Percentiles rank a stretch among this genome's conserved stretches.
phyloP scores from a whole-genome alignment of 2,888 invertebrate species.

The Spilosoma lubricipeda region DNA sequence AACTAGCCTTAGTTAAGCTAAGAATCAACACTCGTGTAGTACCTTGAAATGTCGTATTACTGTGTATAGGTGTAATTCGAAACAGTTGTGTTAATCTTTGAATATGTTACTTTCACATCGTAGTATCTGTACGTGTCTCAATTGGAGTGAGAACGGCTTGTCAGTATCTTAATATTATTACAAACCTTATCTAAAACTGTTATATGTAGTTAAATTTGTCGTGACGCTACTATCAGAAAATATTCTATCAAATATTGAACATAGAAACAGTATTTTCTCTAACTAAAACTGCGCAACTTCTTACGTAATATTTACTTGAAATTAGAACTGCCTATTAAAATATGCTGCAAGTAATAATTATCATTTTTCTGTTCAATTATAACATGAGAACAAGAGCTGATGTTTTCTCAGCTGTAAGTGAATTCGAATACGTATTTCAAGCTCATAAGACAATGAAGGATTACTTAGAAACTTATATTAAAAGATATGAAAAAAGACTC shows the following conservation, averaged over 20 bases:
- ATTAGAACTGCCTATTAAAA: neutral
- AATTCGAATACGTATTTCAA: conserved; percentile 93
- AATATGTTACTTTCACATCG: neutral
- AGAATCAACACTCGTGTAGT: neutral
- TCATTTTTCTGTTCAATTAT: neutral
- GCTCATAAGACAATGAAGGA: conserved; percentile 95
- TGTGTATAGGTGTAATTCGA: neutral
- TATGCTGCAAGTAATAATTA: neutral
- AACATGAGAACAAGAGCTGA: neutral
- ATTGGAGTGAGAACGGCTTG: neutral
- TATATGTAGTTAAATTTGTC: too few relatives aligned
- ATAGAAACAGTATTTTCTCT: neutral
- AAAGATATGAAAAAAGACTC: conserved; percentile 93
- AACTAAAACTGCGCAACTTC: neutral
- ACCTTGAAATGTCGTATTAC: neutral
- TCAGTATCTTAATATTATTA: neutral
- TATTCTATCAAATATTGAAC: neutral
- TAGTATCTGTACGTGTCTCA: neutral
- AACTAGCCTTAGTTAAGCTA: neutral
- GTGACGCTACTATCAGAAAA: too few relatives aligned
- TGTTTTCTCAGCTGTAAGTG: conserved; percentile 1
- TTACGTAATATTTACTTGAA: neutral
- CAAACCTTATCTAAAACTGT: too few relatives aligned
- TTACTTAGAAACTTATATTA: conserved; percentile 93
- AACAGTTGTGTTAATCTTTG: neutral